Conservation (phyloP, 92 coral and sea anemone species). For the Epizoanthus illoricatus region DNA sequence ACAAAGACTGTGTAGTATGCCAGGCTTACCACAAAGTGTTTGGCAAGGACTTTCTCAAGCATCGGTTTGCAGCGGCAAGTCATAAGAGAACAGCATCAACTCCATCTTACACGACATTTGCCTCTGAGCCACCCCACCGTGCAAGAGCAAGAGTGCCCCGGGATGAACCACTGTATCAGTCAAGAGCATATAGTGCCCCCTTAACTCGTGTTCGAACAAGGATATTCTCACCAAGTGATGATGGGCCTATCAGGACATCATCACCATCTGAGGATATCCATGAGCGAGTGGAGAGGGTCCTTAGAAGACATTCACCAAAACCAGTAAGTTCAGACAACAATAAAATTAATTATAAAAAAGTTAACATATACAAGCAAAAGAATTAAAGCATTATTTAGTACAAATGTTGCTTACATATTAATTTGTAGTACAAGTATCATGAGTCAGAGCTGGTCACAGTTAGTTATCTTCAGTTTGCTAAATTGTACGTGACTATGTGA, state of each 20-base stretch:
- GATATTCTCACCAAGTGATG: slow-evolving; percentile 50
- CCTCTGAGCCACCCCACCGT: slow-evolving; percentile 74
- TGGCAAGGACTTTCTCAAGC: slow-evolving; percentile 86
- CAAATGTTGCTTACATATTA: too few species aligned
- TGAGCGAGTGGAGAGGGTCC: slow-evolving; percentile 71
- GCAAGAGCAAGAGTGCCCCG: slow-evolving; percentile 66
- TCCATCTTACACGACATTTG: slow-evolving; percentile 64
- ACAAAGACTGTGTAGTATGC: slow-evolving; percentile 93
- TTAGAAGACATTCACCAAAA: slow-evolving; percentile 38
- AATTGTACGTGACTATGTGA: too few species aligned
- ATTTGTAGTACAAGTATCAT: too few species aligned
- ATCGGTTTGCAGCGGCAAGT: slow-evolving; percentile 72
- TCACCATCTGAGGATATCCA: slow-evolving; percentile 73
- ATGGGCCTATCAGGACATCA: slow-evolving; percentile 55
- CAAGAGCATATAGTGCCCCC: slow-evolving; percentile 93
- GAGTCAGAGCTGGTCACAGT: too few species aligned
- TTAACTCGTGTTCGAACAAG: slow-evolving; percentile 66
- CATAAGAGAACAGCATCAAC: slow-evolving; percentile 76
- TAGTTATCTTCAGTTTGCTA: too few species aligned
- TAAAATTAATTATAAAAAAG: too few species aligned
- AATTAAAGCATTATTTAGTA: too few species aligned
- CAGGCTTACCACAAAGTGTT: slow-evolving; percentile 95
- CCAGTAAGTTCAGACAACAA: slow-evolving; percentile 36
- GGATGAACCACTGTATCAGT: slow-evolving; percentile 78
- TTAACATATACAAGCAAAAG: too few species aligned